Percentiles rank a stretch among this genome's conserved stretches.
Conservation (phyloP, 2,113 vertebrate genomes). For the Fregetta grallaria region DNA sequence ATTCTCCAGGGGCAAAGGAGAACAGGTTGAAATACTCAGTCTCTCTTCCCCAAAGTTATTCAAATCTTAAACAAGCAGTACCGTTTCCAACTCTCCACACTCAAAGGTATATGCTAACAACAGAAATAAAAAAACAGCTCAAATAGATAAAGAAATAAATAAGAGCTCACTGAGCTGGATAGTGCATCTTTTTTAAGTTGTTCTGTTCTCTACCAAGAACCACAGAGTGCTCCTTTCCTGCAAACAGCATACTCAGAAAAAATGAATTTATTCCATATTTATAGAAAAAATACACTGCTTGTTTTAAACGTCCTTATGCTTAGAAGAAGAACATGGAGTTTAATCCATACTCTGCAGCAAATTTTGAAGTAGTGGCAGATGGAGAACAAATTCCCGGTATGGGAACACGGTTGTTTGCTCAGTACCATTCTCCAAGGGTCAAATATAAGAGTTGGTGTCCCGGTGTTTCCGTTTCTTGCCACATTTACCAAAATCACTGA, state of each 20-base stretch:
- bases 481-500: conserved; percentile 14
- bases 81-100: background rate
- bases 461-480: conserved; percentile 47
- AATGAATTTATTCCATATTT: conserved; percentile 7
- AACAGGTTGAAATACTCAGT: background rate
- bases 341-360: background rate
- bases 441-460: conserved; percentile 55
- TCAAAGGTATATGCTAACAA: background rate
- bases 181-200: background rate
- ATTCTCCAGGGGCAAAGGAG: background rate
- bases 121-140: background rate
- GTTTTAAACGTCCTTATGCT: background rate
- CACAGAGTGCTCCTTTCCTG: background rate
- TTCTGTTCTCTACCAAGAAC: background rate
- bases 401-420: background rate
- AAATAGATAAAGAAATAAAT: background rate
- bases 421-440: conserved; percentile 3
- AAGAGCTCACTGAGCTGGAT: background rate
- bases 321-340: background rate
- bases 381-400: background rate
- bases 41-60: background rate
- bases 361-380: background rate
- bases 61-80: background rate
- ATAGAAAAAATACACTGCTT: conserved; percentile 47
- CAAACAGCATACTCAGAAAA: background rate